Base-by-base conservation (phyloP, 2,888 invertebrate genomes). In the Lasioglossum morio region DNA sequence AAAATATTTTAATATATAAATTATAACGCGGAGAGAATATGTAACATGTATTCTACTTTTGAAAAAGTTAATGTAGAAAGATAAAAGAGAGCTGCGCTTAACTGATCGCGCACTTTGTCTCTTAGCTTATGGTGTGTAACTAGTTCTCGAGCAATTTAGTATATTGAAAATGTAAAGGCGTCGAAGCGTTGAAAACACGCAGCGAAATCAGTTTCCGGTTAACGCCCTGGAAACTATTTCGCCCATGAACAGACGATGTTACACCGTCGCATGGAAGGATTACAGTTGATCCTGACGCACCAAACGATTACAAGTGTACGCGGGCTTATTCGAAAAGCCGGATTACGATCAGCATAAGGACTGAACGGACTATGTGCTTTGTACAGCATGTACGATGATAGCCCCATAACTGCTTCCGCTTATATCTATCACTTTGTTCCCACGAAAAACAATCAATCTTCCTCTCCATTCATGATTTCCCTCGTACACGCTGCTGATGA, bases 311-410 rank as follows among this genome's bases (percentile, higher is more conserved):
- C 88, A 85, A 79, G 81, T 87, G 87, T 82, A 84, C 76, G 77
- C 14, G 82, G 85, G 83, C 79, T 88, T 83, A 89, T 87, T 85
- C 82, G 87, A 86, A 85, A 89, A 86, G 89, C 87, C 76, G 89
- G 89, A 82, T 88, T 84, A 87, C 75, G 84, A 82, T 63, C 72
- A 70, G 78, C 84, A 80, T 88, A 89, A 88, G 86, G 87, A 78
- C 77, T 46, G 75, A 66, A 53, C 75, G 70, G 48, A 27, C 30
- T 60, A 74, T 72, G 76, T 72, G 63, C 37, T 72, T 72, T 53
- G n/a, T 46, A 72, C 43, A 60, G 30, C 76, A 53, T 23, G 72
- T 30, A 53, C 37, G 27, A 27, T 72, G 72, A 66, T 66, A 60
- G 48, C 72, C 48, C 34, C 46, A 79, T 76, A 82, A 27, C 72